A percentile compares a stretch with the other conserved stretches of the same genome.
phyloP scores from a whole-genome alignment of 2,888 invertebrate genomes.

The Xestobium rufovillosum region DNA sequence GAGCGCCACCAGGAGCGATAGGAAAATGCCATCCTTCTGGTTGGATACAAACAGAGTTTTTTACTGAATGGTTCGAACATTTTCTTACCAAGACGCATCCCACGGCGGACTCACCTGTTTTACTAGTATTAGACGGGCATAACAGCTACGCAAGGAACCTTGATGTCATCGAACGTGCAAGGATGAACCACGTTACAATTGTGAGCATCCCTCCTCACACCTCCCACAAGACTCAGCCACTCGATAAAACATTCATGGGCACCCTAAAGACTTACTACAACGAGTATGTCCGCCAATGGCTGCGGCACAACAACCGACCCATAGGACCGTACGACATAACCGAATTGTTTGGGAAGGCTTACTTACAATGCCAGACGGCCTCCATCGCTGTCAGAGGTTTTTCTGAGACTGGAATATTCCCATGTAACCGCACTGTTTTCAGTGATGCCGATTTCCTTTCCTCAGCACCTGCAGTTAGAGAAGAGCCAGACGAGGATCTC shows the following conservation, averaged over 20 bases:
- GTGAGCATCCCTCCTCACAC: too few relatives aligned
- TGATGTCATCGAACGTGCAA: constrained; percentile 4
- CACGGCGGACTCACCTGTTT: too few relatives aligned
- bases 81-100: too few relatives aligned
- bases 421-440: constrained; percentile 6
- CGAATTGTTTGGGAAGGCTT: constrained; percentile 7
- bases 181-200: too few relatives aligned
- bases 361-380: constrained; percentile 7
- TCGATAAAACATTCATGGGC: too few relatives aligned
- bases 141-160: constrained; percentile 4
- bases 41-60: too few relatives aligned
- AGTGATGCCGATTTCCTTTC: constrained; percentile 5
- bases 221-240: too few relatives aligned
- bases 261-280: too few relatives aligned
- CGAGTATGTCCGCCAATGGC: constrained; percentile 7
- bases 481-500: constrained; percentile 4
- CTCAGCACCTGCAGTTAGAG: constrained; percentile 5
- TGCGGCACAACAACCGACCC: constrained; percentile 6
- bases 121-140: too few relatives aligned
- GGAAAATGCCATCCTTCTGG: too few relatives aligned
- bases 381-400: constrained; percentile 6
- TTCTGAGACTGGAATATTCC: constrained; percentile 8
- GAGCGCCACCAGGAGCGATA: too few relatives aligned
- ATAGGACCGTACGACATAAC: constrained; percentile 5
- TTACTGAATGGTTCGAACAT: too few relatives aligned